Percentiles rank a stretch among this genome's conserved stretches.
Evolutionary conservation across 2,113 vertebrate species (phyloP).

Genomic region (Menura novaehollandiae): DNA sequence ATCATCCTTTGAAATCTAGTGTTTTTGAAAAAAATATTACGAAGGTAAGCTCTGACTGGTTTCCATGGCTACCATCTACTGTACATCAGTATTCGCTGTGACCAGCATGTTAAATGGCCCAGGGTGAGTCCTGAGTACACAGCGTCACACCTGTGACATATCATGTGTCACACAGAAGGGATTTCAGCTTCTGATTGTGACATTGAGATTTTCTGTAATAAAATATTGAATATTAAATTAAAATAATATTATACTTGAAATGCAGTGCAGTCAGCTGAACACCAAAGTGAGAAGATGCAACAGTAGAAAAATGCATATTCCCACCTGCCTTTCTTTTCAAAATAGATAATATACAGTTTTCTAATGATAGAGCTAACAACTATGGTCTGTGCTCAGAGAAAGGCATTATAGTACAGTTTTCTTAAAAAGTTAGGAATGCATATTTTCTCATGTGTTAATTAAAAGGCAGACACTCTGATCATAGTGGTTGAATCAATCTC

Average conservation of each 20-base stretch:
- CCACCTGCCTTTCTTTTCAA: not conserved
- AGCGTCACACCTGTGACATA: not conserved
- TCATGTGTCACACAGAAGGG: rapidly evolving
- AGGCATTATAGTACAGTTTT: not conserved
- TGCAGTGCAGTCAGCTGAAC: not conserved
- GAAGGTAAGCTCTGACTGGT: not conserved
- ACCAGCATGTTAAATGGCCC: slow-evolving; percentile 39
- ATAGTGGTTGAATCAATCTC: not conserved
- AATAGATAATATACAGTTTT: not conserved
- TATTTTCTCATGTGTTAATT: not conserved
- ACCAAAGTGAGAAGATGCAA: not conserved
- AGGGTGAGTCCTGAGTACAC: not conserved
- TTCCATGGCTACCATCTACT: slow-evolving; percentile 51
- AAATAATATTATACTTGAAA: not conserved
- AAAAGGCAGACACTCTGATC: not conserved
- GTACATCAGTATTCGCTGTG: not conserved
- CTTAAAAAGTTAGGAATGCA: not conserved
- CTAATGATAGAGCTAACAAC: not conserved
- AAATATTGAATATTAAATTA: not conserved
- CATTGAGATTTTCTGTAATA: not conserved
- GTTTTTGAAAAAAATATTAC: not conserved
- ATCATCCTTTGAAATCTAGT: not conserved
- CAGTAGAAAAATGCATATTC: not conserved
- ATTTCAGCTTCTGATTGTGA: not conserved
- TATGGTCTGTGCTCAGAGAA: not conserved